A percentile compares a stretch with the other conserved stretches of the same genome.
These are phyloP conservation scores for Turdus rufiventris DNA, from an alignment of 2,113 vertebrate species.

Conservation along the genomic window DNA sequence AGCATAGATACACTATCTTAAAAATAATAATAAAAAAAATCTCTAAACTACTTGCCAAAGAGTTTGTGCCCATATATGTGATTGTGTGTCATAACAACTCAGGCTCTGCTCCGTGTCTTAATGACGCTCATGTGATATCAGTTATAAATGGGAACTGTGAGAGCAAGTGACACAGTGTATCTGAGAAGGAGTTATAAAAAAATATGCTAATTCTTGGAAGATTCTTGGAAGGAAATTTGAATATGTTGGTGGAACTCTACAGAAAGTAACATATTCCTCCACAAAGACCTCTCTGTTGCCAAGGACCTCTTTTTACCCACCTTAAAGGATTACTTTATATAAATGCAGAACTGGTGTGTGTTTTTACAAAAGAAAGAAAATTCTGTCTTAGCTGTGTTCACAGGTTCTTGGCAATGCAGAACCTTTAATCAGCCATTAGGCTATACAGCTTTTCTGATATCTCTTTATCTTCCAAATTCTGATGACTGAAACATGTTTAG, in stretches of 20 bases:
- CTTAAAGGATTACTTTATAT: not conserved
- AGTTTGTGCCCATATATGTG: not conserved
- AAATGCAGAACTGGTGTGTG: not conserved
- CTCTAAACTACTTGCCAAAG: not conserved
- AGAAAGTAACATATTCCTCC: conserved; percentile 25
- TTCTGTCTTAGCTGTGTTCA: not conserved
- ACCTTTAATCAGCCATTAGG: not conserved
- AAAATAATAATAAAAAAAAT: not conserved
- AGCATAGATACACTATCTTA: not conserved
- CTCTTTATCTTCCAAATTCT: not conserved
- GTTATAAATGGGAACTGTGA: conserved; percentile 43
- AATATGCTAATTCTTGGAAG: conserved; percentile 28
- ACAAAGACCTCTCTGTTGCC: not conserved
- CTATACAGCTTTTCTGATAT: not conserved
- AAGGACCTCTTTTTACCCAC: not conserved
- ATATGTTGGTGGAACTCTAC: not conserved
- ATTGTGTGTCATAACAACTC: conserved; percentile 18
- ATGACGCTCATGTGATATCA: conserved; percentile 34
- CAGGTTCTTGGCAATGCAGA: not conserved
- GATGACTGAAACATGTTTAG: conserved; percentile 2
- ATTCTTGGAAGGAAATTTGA: conserved; percentile 54
- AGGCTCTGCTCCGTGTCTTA: conserved; percentile 10
- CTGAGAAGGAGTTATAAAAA: conserved; percentile 61
- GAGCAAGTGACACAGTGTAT: conserved; percentile 42
- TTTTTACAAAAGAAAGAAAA: not conserved